Percentiles rank a stretch among this genome's conserved stretches.
These are phyloP conservation scores for Gerris lacustris DNA, from an alignment of 2,888 invertebrate species.

Conservation along the genomic window DNA sequence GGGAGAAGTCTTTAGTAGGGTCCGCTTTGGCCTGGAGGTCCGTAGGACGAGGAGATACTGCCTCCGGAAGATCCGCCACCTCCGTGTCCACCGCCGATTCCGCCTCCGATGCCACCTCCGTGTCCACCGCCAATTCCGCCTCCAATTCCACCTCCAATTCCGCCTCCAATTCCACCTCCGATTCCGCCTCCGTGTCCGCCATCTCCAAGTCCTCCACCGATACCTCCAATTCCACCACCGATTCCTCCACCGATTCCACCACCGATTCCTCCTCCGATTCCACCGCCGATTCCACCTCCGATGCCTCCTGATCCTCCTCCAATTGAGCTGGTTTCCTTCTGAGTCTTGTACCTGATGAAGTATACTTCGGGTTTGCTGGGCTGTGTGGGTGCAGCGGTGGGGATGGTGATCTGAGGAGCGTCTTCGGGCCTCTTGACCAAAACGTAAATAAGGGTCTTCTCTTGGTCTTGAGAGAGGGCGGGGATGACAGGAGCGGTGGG, in stretches of 20 bases:
- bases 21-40: slow-evolving; percentile 31
- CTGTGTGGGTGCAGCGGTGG: slow-evolving; percentile 63
- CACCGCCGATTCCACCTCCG: slow-evolving; percentile 2
- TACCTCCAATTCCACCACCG: slow-evolving; percentile 16
- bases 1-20: slow-evolving; percentile 28
- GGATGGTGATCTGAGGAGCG: slow-evolving; percentile 65
- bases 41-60: slow-evolving; percentile 29
- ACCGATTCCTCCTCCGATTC: slow-evolving; percentile 17
- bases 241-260: slow-evolving; percentile 17
- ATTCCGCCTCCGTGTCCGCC: slow-evolving; percentile 18
- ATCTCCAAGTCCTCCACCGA: slow-evolving; percentile 6
- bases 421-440: slow-evolving; percentile 80
- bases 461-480: slow-evolving; percentile 62
- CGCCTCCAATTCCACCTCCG: slow-evolving; percentile 15
- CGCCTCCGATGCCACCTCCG: slow-evolving; percentile 14
- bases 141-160: slow-evolving; percentile 12
- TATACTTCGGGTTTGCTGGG: slow-evolving; percentile 82
- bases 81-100: slow-evolving; percentile 19
- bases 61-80: slow-evolving; percentile 23
- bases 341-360: slow-evolving; percentile 74
- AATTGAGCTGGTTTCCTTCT: slow-evolving; percentile 38
- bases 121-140: slow-evolving; percentile 18
- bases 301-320: slow-evolving; percentile 30
- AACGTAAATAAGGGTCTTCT: slow-evolving; percentile 79
- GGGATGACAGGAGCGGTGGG: slow-evolving; percentile 72